A percentile compares a stretch with the other conserved stretches of the same genome.
Conservation (phyloP, 1,140 invertebrate species). For the Pentalonia nigronervosa region DNA sequence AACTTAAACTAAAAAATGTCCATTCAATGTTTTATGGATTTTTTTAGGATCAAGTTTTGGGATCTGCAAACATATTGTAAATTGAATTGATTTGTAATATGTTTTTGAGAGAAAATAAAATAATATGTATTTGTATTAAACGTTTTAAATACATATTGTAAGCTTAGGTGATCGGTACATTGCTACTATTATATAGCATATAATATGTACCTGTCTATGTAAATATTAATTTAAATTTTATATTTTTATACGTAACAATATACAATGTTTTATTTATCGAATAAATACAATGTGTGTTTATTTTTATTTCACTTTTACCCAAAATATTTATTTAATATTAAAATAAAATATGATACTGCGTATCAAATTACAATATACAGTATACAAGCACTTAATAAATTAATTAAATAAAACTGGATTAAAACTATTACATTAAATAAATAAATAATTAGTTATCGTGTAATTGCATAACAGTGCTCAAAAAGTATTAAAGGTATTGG, state of each 20-base stretch:
- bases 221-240: conserved; percentile 52
- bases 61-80: conserved; percentile 51
- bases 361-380: background rate
- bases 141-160: conserved; percentile 33
- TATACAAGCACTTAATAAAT: conserved; percentile 50
- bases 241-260: conserved; percentile 52
- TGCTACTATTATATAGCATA: conserved; percentile 22
- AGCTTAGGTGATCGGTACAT: conserved; percentile 1
- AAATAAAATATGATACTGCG: conserved; percentile 7
- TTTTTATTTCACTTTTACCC: conserved; percentile 31
- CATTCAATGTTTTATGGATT: background rate
- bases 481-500: conserved; percentile 17
- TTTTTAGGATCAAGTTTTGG: conserved; percentile 30
- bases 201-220: conserved; percentile 14
- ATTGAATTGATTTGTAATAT: conserved; percentile 44
- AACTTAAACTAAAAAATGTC: conserved; percentile 35
- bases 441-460: conserved; percentile 29
- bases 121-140: conserved; percentile 5
- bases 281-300: conserved; percentile 40
- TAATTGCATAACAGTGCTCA: conserved; percentile 51
- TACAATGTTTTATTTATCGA: conserved; percentile 55
- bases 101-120: conserved; percentile 51
- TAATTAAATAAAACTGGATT: conserved; percentile 40
- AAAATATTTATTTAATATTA: conserved; percentile 21
- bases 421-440: conserved; percentile 14